phyloP scores from a whole-genome alignment of 1,140 invertebrate species.

The Trichomalopsis sarcophagae region DNA sequence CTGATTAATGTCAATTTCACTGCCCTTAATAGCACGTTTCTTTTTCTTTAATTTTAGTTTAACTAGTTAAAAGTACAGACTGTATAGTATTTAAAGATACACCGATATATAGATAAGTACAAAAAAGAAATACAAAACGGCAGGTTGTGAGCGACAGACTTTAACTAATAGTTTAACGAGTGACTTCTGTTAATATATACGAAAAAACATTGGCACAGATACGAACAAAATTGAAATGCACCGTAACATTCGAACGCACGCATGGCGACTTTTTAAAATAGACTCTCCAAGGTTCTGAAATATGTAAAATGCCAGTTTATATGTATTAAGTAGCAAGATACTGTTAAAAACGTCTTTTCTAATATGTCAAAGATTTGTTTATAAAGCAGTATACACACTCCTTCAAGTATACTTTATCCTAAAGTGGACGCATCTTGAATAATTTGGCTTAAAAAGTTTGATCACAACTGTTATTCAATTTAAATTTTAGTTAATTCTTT shows the following conservation, averaged over 20 bases:
- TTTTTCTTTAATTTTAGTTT: slow-evolving; percentile 42
- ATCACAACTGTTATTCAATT: not conserved
- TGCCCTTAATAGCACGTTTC: not conserved
- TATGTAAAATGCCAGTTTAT: slow-evolving; percentile 30
- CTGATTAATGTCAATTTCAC: not conserved
- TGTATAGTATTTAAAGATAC: slow-evolving; percentile 30
- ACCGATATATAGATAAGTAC: slow-evolving; percentile 39
- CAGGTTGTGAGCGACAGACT: slow-evolving; percentile 26
- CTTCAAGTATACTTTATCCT: not conserved
- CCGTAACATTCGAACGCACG: slow-evolving; percentile 1
- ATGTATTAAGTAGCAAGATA: not conserved
- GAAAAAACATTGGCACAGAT: slow-evolving; percentile 40
- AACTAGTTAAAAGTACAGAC: slow-evolving; percentile 32
- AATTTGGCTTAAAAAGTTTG: not conserved
- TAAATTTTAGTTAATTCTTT: too few relatives aligned
- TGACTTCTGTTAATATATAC: slow-evolving; percentile 38
- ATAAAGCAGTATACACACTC: not conserved
- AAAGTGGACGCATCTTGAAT: not conserved
- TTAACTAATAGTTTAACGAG: slow-evolving; percentile 32
- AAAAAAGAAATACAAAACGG: slow-evolving; percentile 40
- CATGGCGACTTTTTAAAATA: slow-evolving; percentile 33
- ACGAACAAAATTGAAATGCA: slow-evolving; percentile 16
- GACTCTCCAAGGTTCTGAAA: slow-evolving; percentile 4
- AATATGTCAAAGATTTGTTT: slow-evolving; percentile 16
- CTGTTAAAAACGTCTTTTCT: slow-evolving; percentile 30